Evolutionary conservation across 2,888 invertebrate genomes (phyloP), one percentile per base, ranked within the genome.

Genomic region (Latheticus oryzae): DNA sequence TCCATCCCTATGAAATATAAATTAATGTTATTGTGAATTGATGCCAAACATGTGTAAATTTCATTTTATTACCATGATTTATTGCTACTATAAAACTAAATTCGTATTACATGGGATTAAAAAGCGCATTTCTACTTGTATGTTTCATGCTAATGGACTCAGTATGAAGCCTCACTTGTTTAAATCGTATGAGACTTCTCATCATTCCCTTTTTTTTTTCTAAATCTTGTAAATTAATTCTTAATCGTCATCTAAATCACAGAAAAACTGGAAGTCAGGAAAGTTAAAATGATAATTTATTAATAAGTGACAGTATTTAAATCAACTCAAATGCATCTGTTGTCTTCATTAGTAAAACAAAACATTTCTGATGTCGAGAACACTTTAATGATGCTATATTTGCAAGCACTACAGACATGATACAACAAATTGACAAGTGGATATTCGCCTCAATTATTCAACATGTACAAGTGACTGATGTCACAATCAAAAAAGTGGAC

Each of bases 301-400:
- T 63, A 63, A 56, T 64, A 61, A 55, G 50, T 48, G 59, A 64
- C 61, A 38, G 56, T 61, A 61, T 62, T 62, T 60, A 23, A 61
- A 55, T 19, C 42, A 40, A 59, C 52, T 48, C 37, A 35, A 55
- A 58, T 51, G 61, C 68, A 71, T 72, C 70, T 70, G 70, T 65
- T 68, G 66, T 66, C 68, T 73, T 74, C 73, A 72, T 73, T 74
- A 73, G 68, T 63, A 66, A 67, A 66, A 64, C 66, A 66, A 70
- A 68, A 67, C 66, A 63, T 62, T 65, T 68, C 67, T 68, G 67
- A 71, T 65, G 70, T 69, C 64, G 62, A 64, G 65, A 67, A 64
- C 66, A 69, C 66, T 72, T 70, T 73, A 73, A 74, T 73, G 73
- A 73, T 69, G 72, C 70, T 72, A 72, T 71, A 72, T 73, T 71